Evolutionary conservation across 2,113 vertebrate species (phyloP).

Genomic region (Coreoperca whiteheadi): DNA sequence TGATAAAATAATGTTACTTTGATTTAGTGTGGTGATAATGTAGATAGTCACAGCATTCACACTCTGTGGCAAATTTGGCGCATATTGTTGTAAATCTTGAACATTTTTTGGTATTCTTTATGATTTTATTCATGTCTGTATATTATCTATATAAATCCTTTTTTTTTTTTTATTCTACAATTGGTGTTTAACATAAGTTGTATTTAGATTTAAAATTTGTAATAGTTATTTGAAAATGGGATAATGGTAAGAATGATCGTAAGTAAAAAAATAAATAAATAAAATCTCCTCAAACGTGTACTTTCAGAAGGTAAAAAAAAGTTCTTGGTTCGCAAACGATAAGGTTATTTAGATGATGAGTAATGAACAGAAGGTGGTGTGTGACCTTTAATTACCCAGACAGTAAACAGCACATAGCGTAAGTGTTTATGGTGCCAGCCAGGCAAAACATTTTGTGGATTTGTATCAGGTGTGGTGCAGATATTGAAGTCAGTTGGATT

Average conservation of each 20-base stretch:
- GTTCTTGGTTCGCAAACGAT: neutral
- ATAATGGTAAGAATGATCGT: neutral
- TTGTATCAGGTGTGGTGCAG: neutral
- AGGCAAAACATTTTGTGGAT: neutral
- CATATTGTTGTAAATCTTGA: neutral
- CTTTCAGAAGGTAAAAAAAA: neutral
- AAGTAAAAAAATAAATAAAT: too few species aligned
- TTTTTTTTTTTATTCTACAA: neutral
- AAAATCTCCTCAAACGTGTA: neutral
- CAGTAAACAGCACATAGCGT: neutral
- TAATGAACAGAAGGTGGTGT: neutral
- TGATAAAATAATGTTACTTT: neutral
- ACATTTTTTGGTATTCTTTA: neutral
- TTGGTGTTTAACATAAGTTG: neutral
- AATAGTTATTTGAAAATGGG: neutral
- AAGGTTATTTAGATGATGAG: neutral
- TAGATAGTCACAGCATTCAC: slow-evolving; percentile 14
- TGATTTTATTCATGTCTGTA: neutral
- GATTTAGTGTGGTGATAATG: slow-evolving; percentile 1
- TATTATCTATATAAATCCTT: neutral
- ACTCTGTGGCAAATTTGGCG: neutral
- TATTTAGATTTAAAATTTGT: neutral
- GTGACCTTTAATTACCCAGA: neutral
- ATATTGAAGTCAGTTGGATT: neutral
- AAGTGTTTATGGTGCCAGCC: neutral